phyloP scores from a whole-genome alignment of 2,888 invertebrate species.

The Adelphocoris suturalis region DNA sequence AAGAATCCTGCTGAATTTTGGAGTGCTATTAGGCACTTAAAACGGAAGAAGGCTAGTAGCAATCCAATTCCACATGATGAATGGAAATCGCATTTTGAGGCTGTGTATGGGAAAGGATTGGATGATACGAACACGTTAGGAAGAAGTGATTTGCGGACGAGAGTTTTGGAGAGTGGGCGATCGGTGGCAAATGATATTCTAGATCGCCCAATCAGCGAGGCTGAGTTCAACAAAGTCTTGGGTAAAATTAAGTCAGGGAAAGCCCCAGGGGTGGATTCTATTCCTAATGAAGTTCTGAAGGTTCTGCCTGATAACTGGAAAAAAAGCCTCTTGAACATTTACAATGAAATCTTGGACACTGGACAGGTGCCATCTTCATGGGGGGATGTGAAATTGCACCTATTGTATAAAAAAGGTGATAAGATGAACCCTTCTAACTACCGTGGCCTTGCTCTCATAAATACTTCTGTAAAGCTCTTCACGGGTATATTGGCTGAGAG shows the following conservation, averaged over 20 bases:
- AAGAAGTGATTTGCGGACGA: not conserved
- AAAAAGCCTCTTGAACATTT: not conserved
- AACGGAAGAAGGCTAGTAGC: not conserved
- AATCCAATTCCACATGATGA: not conserved
- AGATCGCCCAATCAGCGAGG: not conserved
- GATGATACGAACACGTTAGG: not conserved
- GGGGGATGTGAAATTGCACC: not conserved
- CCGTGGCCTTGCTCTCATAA: not conserved
- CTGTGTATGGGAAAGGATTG: not conserved
- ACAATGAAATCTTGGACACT: not conserved
- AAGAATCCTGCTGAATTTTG: too few species aligned
- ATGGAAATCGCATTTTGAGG: not conserved
- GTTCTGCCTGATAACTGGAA: not conserved
- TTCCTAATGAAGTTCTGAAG: not conserved
- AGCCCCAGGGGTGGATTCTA: not conserved
- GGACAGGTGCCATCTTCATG: not conserved
- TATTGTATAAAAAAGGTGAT: constrained; percentile 1
- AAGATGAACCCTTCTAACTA: not conserved
- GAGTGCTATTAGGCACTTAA: not conserved
- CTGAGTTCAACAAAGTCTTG: not conserved
- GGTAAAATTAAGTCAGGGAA: not conserved
- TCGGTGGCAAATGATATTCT: not conserved
- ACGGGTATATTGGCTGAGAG: too few species aligned
- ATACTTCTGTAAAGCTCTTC: too few species aligned
- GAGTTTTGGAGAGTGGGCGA: not conserved